These are phyloP conservation scores for Phasianus colchicus DNA, from an alignment of 2,113 vertebrate genomes.

Conservation along the genomic window DNA sequence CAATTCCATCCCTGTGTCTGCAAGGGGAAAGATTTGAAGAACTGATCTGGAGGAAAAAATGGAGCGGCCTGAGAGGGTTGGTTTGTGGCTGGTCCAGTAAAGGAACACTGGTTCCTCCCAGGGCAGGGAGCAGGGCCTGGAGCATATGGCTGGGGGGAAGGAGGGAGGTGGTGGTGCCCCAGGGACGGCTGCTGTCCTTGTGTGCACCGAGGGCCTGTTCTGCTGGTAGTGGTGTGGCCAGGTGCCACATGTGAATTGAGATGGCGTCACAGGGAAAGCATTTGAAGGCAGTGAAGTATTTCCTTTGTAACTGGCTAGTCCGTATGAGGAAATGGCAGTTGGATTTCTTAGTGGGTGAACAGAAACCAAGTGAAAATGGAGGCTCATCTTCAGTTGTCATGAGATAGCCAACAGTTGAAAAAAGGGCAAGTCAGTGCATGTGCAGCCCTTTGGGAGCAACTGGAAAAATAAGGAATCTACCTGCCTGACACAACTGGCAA, in stretches of 20 bases:
- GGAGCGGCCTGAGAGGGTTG: not conserved
- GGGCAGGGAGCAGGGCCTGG: not conserved
- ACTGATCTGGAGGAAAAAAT: not conserved
- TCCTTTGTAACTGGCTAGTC: not conserved
- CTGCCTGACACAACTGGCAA: not conserved
- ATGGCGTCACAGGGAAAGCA: not conserved
- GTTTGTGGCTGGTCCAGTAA: not conserved
- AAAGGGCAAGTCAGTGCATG: not conserved
- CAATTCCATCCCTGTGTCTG: not conserved
- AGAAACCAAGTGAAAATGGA: not conserved
- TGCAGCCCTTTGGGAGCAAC: not conserved
- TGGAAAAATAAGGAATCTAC: not conserved
- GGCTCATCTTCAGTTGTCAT: not conserved
- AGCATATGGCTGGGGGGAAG: not conserved
- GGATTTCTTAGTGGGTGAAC: not conserved
- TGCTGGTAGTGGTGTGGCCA: not conserved
- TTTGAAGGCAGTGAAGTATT: not conserved
- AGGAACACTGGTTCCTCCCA: too few species aligned
- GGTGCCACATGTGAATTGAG: not conserved
- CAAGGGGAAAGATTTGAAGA: rapidly evolving
- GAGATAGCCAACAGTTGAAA: not conserved
- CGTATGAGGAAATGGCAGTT: not conserved
- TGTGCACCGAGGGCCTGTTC: not conserved
- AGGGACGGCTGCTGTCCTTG: too few species aligned
- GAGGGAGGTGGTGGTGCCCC: too few species aligned